Base-by-base conservation (phyloP, 1,140 invertebrate genomes). In the Oncopodura yosiiana region DNA sequence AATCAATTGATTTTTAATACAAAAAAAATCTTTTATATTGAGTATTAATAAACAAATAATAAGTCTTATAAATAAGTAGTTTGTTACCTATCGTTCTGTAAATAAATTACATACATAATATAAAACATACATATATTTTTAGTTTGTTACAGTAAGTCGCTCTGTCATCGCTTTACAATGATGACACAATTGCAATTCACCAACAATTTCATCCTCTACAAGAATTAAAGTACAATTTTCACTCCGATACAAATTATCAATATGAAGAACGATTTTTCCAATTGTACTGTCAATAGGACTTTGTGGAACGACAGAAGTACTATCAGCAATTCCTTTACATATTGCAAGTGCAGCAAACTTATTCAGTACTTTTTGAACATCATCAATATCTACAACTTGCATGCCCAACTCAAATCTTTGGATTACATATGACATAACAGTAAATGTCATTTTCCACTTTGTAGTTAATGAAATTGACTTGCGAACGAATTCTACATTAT, bases 1-100 rank as follows among this genome's bases (percentile, higher is more conserved):
- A 56, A 50, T 51, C 51, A 0, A 60, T 63, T 4, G 61, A 63
- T 45, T 63, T 63, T 54, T 63, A 43, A 46, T 41, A 9, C 16
- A 41, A 21, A n/a, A n/a, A n/a, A n/a, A n/a, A n/a, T n/a, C n/a
- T n/a, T n/a, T n/a, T n/a, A n/a, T n/a, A n/a, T n/a, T n/a, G n/a
- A n/a, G n/a, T n/a, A n/a, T n/a, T n/a, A n/a, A n/a, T n/a, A n/a
- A n/a, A n/a, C n/a, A n/a, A n/a, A n/a, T n/a, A n/a, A n/a, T n/a
- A n/a, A n/a, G n/a, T n/a, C n/a, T n/a, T n/a, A n/a, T n/a, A n/a
- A n/a, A n/a, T n/a, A n/a, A n/a, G n/a, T n/a, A n/a, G n/a, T n/a
- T n/a, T n/a, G n/a, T n/a, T n/a, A n/a, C n/a, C n/a, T n/a, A n/a
- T n/a, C n/a, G n/a, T n/a, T n/a, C n/a, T n/a, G n/a, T n/a, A n/a